Conservation (phyloP, 53 echinoderm and acorn worm species). For the Paracentrotus lividus region DNA sequence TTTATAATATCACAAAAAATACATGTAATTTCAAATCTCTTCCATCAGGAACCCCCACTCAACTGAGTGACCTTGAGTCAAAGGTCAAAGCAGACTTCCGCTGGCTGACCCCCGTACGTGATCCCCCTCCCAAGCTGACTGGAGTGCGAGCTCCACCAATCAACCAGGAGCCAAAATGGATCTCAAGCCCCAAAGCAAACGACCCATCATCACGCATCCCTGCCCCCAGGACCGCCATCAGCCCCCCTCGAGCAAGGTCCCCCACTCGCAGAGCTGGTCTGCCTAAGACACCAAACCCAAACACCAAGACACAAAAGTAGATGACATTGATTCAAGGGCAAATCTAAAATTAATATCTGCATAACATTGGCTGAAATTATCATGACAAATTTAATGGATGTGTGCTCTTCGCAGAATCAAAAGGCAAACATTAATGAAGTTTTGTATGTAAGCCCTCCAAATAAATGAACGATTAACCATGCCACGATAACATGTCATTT, state of each 20-base stretch:
- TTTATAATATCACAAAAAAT: background rate
- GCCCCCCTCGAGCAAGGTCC: slow-evolving; percentile 24
- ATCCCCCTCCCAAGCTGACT: slow-evolving; percentile 36
- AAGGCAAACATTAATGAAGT: background rate
- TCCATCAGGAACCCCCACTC: slow-evolving; percentile 39
- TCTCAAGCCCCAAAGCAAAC: background rate
- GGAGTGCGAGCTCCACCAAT: background rate
- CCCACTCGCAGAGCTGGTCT: background rate
- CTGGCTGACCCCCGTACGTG: slow-evolving; percentile 55
- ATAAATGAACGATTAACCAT: background rate
- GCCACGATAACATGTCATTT: background rate
- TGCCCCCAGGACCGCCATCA: background rate
- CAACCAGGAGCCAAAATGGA: background rate
- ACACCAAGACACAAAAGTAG: slow-evolving; percentile 15
- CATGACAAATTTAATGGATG: background rate
- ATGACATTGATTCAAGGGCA: background rate
- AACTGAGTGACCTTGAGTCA: slow-evolving; percentile 58
- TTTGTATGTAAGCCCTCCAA: background rate
- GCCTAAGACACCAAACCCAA: slow-evolving; percentile 1
- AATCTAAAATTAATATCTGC: background rate
- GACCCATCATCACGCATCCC: slow-evolving; percentile 12
- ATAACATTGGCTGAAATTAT: background rate
- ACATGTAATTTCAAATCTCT: background rate
- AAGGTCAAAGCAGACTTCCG: slow-evolving; percentile 58
- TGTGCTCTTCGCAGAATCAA: background rate